phyloP scores from a whole-genome alignment of 1,140 invertebrate genomes.

The Pseudobourletiella spinata region DNA sequence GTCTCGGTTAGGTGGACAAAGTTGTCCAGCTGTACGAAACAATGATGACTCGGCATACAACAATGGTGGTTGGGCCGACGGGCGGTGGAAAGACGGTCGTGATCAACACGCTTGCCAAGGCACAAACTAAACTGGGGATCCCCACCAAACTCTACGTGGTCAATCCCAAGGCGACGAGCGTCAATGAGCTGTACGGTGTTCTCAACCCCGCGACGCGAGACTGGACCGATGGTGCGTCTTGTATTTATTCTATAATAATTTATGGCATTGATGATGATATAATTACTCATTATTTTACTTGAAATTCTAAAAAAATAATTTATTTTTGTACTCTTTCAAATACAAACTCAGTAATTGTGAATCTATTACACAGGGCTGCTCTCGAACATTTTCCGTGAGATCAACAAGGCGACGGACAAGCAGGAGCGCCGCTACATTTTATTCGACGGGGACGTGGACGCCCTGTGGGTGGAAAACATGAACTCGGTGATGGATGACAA shows the following conservation, averaged over 20 bases:
- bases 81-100: conserved; percentile 77
- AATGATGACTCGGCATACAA: conserved; percentile 85
- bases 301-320: neutral
- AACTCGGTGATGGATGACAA: conserved; percentile 96
- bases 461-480: conserved; percentile 80
- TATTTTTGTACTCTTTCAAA: neutral
- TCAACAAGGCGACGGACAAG: conserved; percentile 64
- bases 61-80: conserved; percentile 84
- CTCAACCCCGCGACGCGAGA: conserved; percentile 73
- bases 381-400: conserved; percentile 80
- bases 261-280: neutral
- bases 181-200: conserved; percentile 81
- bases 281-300: neutral
- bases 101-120: conserved; percentile 65
- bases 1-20: conserved; percentile 69
- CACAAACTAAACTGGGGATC: conserved; percentile 63
- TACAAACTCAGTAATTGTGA: neutral
- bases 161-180: conserved; percentile 72
- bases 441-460: conserved; percentile 88
- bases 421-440: conserved; percentile 69
- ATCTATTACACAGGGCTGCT: conserved; percentile 45
- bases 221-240: conserved; percentile 69
- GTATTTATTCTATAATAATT: neutral
- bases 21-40: conserved; percentile 84
- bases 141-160: conserved; percentile 66